phyloP scores from a whole-genome alignment of 2,113 vertebrate genomes.

The Bubo bubo region DNA sequence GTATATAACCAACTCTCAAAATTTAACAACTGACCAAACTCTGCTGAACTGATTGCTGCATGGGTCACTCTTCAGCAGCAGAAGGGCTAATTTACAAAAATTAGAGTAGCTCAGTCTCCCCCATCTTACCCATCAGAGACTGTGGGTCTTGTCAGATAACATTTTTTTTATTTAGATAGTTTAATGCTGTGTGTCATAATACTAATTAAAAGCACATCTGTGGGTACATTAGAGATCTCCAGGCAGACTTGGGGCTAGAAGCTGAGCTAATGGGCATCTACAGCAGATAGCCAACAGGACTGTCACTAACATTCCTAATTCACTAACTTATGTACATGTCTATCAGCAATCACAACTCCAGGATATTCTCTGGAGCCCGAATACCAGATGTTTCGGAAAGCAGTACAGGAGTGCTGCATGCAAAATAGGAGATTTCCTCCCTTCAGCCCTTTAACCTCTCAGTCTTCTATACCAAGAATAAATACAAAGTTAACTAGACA shows the following conservation, averaged over 20 bases:
- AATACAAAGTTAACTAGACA: constrained; percentile 47
- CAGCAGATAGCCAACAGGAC: not conserved
- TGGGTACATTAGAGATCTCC: not conserved
- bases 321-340: not conserved
- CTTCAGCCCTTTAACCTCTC: constrained; percentile 28
- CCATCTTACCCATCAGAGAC: not conserved
- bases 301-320: not conserved
- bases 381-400: constrained; percentile 10
- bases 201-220: not conserved
- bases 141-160: not conserved
- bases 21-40: not conserved
- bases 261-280: not conserved
- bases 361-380: constrained; percentile 16
- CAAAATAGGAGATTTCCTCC: not conserved
- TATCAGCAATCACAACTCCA: not conserved
- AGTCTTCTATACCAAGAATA: constrained; percentile 24
- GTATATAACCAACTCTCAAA: not conserved
- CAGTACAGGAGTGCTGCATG: not conserved
- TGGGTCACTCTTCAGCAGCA: not conserved
- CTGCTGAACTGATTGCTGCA: not conserved
- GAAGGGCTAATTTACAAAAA: not conserved
- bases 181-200: not conserved
- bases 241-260: not conserved
- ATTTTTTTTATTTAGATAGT: not conserved
- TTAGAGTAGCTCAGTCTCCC: not conserved